These are phyloP conservation scores for Nephotettix cincticeps DNA, from an alignment of 1,140 invertebrate genomes.

Conservation along the genomic window DNA sequence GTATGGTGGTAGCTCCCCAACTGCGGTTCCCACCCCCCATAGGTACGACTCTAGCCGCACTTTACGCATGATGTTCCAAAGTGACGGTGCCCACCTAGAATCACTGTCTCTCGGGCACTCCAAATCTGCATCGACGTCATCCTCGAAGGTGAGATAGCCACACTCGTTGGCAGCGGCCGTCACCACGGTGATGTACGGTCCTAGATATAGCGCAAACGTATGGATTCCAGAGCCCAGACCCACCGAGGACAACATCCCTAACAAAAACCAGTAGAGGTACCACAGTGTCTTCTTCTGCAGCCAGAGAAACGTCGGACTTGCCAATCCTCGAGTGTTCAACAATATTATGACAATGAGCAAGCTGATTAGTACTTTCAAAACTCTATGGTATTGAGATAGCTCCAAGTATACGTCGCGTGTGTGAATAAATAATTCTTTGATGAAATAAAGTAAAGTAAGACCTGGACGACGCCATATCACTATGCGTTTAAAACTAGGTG, in stretches of 20 bases:
- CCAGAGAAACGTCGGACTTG: no score
- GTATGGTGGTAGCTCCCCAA: conserved; percentile 94
- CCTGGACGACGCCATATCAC: neutral
- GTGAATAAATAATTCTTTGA: neutral
- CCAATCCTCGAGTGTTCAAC: no score
- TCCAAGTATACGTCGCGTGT: neutral
- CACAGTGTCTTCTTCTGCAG: conserved; percentile 43
- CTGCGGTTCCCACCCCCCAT: conserved; percentile 96
- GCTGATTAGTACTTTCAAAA: neutral
- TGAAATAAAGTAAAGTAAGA: neutral
- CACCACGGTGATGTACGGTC: conserved; percentile 89
- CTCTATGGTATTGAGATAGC: neutral
- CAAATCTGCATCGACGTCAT: conserved; percentile 87
- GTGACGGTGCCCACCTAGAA: conserved; percentile 58
- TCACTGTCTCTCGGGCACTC: conserved; percentile 69
- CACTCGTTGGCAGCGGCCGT: conserved; percentile 98
- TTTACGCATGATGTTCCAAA: conserved; percentile 92
- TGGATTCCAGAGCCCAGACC: conserved; percentile 97
- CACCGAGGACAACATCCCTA: conserved; percentile 95
- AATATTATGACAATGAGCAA: no score
- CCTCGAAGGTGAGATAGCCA: conserved; percentile 89
- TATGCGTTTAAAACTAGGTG: no score
- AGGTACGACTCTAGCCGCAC: conserved; percentile 90
- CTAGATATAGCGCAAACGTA: conserved; percentile 96
- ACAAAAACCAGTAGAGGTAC: conserved; percentile 91